Percentiles rank a stretch among this genome's conserved stretches.
Evolutionary conservation across 2,888 invertebrate genomes (phyloP).

Genomic region (Thumatha senex): DNA sequence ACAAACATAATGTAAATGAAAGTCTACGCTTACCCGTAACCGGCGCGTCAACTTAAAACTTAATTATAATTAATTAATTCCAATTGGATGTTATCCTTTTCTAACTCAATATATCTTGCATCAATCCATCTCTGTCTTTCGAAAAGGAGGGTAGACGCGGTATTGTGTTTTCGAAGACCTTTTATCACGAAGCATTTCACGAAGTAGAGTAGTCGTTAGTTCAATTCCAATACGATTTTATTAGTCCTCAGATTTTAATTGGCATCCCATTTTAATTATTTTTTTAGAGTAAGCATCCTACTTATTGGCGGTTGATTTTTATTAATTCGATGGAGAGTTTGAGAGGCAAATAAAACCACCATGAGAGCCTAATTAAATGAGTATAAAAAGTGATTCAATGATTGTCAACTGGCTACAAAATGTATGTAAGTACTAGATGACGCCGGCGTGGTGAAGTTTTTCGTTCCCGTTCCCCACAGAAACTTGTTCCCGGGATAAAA

Average conservation of each 20-base stretch:
- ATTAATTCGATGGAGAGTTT: slow-evolving; percentile 32
- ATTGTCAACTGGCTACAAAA: not conserved
- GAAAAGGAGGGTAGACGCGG: slow-evolving; percentile 68
- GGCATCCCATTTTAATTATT: slow-evolving; percentile 62
- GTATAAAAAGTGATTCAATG: slow-evolving; percentile 7
- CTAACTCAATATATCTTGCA: slow-evolving; percentile 71
- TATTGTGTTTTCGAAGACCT: slow-evolving; percentile 82
- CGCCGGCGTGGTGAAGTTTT: no score
- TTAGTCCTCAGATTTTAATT: slow-evolving; percentile 78
- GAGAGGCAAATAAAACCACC: slow-evolving; percentile 15
- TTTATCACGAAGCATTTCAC: slow-evolving; percentile 79
- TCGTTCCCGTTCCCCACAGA: no score
- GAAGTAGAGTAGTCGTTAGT: slow-evolving; percentile 72
- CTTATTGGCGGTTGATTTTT: slow-evolving; percentile 35
- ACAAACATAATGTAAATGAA: slow-evolving; percentile 68
- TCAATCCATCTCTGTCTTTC: slow-evolving; percentile 65
- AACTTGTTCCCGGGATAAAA: no score
- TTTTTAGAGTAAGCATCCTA: slow-evolving; percentile 31
- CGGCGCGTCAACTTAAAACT: slow-evolving; percentile 90
- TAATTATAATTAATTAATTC: slow-evolving; percentile 93
- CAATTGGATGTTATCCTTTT: slow-evolving; percentile 83
- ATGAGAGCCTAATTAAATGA: slow-evolving; percentile 14
- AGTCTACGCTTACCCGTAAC: slow-evolving; percentile 79
- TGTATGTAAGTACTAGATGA: not conserved
- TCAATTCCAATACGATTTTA: slow-evolving; percentile 78